These are phyloP conservation scores for Pseudococcus viburni DNA, from an alignment of 2,888 invertebrate genomes.

Conservation along the genomic window DNA sequence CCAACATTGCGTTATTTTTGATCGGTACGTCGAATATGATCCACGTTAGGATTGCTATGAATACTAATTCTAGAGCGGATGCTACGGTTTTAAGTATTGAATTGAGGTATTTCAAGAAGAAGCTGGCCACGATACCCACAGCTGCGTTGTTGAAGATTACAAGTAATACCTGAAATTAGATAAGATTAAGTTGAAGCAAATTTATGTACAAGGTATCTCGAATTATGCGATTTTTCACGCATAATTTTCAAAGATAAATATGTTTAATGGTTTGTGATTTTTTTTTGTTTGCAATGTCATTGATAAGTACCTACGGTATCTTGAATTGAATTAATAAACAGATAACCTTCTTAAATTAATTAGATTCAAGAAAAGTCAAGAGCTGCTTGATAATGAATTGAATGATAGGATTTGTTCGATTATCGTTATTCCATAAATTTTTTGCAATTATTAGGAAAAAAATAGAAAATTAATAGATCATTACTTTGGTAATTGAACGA, in stretches of 20 bases:
- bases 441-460: too few species aligned
- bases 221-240: not conserved
- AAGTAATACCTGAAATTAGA: constrained; percentile 68
- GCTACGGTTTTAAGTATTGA: constrained; percentile 97
- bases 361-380: not conserved
- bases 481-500: not conserved
- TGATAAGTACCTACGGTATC: not conserved
- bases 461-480: too few species aligned
- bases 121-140: constrained; percentile 93
- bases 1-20: constrained; percentile 83
- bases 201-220: not conserved
- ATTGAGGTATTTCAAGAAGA: constrained; percentile 92
- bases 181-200: not conserved
- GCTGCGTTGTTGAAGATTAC: constrained; percentile 90
- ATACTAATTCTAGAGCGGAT: constrained; percentile 90
- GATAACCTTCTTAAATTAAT: not conserved
- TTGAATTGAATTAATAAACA: not conserved
- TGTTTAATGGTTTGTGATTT: not conserved
- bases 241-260: too few species aligned
- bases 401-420: not conserved
- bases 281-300: not conserved
- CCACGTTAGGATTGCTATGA: constrained; percentile 91
- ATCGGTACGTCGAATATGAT: constrained; percentile 88
- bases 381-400: not conserved
- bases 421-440: too few species aligned